Percentiles rank a stretch among this genome's conserved stretches.
Evolutionary conservation across 2,113 vertebrate genomes (phyloP).

Genomic region (Catagonus wagneri): DNA sequence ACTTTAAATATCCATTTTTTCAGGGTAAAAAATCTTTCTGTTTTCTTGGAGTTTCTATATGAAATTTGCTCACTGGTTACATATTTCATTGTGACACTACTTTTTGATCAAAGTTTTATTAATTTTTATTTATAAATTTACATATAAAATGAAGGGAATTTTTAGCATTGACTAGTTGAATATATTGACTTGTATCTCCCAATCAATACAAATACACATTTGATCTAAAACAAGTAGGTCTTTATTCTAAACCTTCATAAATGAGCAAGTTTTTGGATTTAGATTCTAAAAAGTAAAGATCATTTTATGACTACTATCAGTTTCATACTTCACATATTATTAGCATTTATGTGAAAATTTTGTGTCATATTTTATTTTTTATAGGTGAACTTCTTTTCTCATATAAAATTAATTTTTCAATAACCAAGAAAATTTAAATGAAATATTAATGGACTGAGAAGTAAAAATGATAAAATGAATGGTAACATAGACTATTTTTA

Average conservation of each 20-base stretch:
- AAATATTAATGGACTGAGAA: neutral
- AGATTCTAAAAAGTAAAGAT: constrained; percentile 42
- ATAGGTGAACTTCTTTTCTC: neutral
- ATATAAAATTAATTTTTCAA: neutral
- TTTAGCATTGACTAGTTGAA: constrained; percentile 55
- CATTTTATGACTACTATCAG: constrained; percentile 66
- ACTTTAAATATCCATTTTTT: neutral
- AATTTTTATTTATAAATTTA: constrained; percentile 50
- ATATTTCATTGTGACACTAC: neutral
- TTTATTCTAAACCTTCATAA: constrained; percentile 48
- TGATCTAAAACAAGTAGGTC: constrained; percentile 43
- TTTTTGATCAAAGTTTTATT: neutral
- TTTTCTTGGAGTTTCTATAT: neutral
- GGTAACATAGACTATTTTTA: neutral
- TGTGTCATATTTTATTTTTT: neutral
- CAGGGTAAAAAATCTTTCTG: neutral
- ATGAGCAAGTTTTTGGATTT: constrained; percentile 48
- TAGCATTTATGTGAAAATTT: constrained; percentile 70
- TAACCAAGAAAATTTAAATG: neutral
- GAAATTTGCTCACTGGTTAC: neutral
- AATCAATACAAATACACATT: neutral
- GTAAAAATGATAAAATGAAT: neutral
- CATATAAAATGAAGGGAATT: constrained; percentile 58
- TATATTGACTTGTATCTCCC: neutral
- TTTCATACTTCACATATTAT: constrained; percentile 69